Base-by-base conservation (phyloP, 2,797 vertebrate genomes). In the Bovichtus variegatus region DNA sequence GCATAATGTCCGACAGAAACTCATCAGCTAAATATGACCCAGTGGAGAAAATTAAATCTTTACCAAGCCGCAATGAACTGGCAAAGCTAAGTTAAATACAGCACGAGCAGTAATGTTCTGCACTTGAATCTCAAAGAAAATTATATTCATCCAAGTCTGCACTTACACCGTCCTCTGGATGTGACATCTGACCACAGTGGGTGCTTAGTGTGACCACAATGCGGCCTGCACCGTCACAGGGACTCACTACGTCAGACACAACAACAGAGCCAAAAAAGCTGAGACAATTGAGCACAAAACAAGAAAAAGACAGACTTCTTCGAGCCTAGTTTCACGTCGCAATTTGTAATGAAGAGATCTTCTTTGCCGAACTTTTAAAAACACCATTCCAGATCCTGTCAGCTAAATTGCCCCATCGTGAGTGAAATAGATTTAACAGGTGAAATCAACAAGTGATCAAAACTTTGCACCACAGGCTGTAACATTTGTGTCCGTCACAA, bases 21-120 rank as follows among this genome's bases (percentile, higher is more conserved):
- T 66, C 63, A 85, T 87, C 53, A 80, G 79, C 59, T 59, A 66
- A 82, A 77, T 57, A 25, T 18, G 58, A 69, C 71, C 64, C 46
- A 15, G 34, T 49, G 49, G 71, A 83, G 27, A 74, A 49, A 15
- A 50, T 75, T 69, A 46, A 66, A 49, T 44, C 62, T 63, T 60
- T 2, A 69, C 71, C 50, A 67, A 77, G 64, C 23, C 3, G 19
- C 34, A 69, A 40, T 57, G 44, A 77, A 68, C 16, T 75, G 5
- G 29, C 50, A 46, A 49, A 77, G 21, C 58, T 3, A 55, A 62
- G 21, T 59, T 59, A 43, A 87, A 73, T 19, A 36, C 36, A 74
- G 50, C 40, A 44, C 1, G 2, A 62, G 31, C n/a, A 4, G 8
- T 25, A 13, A 49, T 49, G 19, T 47, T 41, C 19, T 16, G 18